Conservation (phyloP, 2,113 vertebrate species). For the Syngnathus scovelli region DNA sequence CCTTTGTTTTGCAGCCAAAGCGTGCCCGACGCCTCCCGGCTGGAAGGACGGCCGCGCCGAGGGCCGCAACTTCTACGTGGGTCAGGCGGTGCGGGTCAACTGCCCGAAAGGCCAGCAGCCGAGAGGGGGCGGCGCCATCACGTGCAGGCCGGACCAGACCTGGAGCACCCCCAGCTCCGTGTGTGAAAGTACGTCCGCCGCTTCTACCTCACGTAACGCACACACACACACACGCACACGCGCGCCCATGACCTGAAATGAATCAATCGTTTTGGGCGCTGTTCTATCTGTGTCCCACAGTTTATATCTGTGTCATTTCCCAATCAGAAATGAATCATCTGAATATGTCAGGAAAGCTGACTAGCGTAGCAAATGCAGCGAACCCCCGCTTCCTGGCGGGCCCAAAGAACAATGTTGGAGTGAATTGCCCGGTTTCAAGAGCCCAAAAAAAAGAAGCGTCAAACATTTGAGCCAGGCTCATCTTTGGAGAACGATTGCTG, state of each 20-base stretch:
- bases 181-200: conserved; percentile 81
- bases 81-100: conserved; percentile 77
- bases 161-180: conserved; percentile 80
- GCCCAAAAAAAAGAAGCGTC: too few relatives aligned
- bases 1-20: conserved; percentile 72
- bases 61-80: conserved; percentile 79
- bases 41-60: conserved; percentile 73
- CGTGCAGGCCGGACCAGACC: conserved; percentile 83
- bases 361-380: not conserved
- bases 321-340: not conserved
- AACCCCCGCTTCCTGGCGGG: not conserved
- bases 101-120: conserved; percentile 86
- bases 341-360: not conserved
- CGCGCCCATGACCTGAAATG: too few relatives aligned
- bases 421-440: too few relatives aligned
- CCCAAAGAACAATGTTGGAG: too few relatives aligned
- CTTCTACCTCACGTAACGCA: too few relatives aligned
- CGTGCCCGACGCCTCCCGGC: conserved; percentile 82
- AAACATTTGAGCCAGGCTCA: too few relatives aligned
- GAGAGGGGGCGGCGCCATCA: conserved; percentile 74
- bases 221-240: too few relatives aligned
- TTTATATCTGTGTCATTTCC: too few relatives aligned
- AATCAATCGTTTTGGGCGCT: too few relatives aligned
- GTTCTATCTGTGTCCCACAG: too few relatives aligned
- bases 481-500: not conserved